phyloP scores from a whole-genome alignment of 92 coral and sea anemone genomes.

The Muricea muricata region DNA sequence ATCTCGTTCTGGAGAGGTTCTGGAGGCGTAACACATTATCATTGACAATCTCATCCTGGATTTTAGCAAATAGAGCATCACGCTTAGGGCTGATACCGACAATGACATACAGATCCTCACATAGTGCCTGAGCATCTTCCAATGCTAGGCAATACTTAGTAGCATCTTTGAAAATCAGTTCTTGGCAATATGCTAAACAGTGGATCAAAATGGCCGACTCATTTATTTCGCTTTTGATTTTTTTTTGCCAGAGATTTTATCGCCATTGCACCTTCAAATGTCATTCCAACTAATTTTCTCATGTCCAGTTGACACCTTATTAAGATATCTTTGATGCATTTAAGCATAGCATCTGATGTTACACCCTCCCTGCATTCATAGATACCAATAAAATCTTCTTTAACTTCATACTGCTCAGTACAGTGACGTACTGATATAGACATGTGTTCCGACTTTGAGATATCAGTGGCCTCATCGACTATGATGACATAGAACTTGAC shows the following conservation, averaged over 20 bases:
- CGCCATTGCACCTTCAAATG: slow-evolving; percentile 25
- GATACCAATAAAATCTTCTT: slow-evolving; percentile 29
- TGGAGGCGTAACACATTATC: slow-evolving; percentile 28
- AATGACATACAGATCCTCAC: slow-evolving; percentile 21
- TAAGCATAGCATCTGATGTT: background rate
- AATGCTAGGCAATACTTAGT: slow-evolving; percentile 13
- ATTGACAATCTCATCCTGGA: slow-evolving; percentile 2
- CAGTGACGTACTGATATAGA: slow-evolving; percentile 13
- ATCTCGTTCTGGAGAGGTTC: background rate
- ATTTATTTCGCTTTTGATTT: background rate
- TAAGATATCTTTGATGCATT: slow-evolving; percentile 20
- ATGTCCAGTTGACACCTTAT: background rate
- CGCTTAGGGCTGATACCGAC: background rate
- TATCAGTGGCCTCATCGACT: slow-evolving; percentile 12
- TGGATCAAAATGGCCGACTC: background rate
- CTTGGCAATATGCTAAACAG: slow-evolving; percentile 32
- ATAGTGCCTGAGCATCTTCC: slow-evolving; percentile 22
- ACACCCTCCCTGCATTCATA: slow-evolving; percentile 30
- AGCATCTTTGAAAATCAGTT: slow-evolving; percentile 34
- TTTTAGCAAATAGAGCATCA: slow-evolving; percentile 13
- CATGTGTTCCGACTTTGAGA: slow-evolving; percentile 32
- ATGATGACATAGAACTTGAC: slow-evolving; percentile 2
- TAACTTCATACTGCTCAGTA: slow-evolving; percentile 22
- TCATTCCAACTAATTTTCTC: background rate
- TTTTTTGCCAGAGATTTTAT: background rate